Base-by-base conservation (phyloP, 2,888 invertebrate species). In the Machimus atricapillus region DNA sequence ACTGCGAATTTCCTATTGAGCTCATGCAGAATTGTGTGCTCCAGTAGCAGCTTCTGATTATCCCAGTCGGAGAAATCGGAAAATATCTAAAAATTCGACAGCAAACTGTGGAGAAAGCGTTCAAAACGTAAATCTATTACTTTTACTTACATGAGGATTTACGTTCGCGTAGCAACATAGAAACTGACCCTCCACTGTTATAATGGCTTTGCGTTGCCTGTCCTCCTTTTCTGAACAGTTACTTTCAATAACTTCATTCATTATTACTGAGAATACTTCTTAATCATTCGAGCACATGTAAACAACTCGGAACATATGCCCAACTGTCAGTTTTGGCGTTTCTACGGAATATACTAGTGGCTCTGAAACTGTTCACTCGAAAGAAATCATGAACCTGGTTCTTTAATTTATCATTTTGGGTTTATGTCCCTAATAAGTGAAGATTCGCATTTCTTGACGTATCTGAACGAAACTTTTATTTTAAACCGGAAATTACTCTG, bases 1-100 rank as follows among this genome's bases (percentile, higher is more conserved):
- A 96, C 90, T 1, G 97, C 96, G 91, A 94, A 95, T 88, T 93
- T 93, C 90, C 93, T 91, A 87, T 95, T 91, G 56, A 94, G 89
- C 8, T 92, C 89, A 89, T 93, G 94, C 73, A 94, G 92, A 12
- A 96, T 92, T 14, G 96, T 96, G 77, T 91, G 91, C 19, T 94
- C 91, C 14, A 96, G 90, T 83, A 97, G 93, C 77, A 90, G 89
- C 89, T 94, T 93, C 91, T 96, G 96, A 83, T 92, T 91, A n/a
- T 93, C 92, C 94, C 94, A 94, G 37, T 16, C 85, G 73, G 89
- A 85, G 46, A 88, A 85, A 2, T 86, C 78, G 34, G 82, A 1
- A 9, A 86, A 76, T n/a, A 77, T 37, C 85, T 86, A 37, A 37
- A 86, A 37, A 3, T 19, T 12, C 1, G 8, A 76, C 5, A 7